Evolutionary conservation across 92 coral and sea anemone species (phyloP).

Genomic region (Isaurus tuberculatus): DNA sequence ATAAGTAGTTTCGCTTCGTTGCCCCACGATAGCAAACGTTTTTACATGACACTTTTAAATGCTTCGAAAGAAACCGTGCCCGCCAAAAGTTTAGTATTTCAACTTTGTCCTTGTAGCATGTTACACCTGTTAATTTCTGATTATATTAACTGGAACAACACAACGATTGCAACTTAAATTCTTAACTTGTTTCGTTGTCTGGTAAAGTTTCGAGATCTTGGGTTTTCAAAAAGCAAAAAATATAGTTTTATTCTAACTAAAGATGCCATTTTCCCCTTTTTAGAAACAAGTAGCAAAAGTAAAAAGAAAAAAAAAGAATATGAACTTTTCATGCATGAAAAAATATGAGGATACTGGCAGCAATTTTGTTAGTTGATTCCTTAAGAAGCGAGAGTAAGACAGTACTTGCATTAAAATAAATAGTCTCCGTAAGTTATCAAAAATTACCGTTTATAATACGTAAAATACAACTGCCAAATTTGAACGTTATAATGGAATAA

Average conservation of each 20-base stretch:
- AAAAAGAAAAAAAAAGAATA: no score
- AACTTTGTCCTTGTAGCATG: no score
- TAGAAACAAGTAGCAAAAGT: neutral
- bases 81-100: no score
- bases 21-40: no score
- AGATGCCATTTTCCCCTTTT: neutral
- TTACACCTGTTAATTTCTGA: no score
- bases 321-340: neutral
- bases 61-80: no score
- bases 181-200: no score
- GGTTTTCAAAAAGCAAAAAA: neutral
- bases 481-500: neutral
- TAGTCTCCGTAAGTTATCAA: neutral
- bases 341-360: neutral
- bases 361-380: neutral
- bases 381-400: no score
- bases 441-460: neutral
- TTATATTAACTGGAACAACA: no score
- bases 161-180: no score
- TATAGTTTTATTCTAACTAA: neutral
- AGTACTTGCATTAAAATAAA: no score
- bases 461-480: conserved; percentile 22
- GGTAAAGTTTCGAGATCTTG: neutral
- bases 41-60: no score
- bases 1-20: neutral